A percentile compares a stretch with the other conserved stretches of the same genome.
Evolutionary conservation across 2,888 invertebrate genomes (phyloP).

Genomic region (Cheilosia soror): DNA sequence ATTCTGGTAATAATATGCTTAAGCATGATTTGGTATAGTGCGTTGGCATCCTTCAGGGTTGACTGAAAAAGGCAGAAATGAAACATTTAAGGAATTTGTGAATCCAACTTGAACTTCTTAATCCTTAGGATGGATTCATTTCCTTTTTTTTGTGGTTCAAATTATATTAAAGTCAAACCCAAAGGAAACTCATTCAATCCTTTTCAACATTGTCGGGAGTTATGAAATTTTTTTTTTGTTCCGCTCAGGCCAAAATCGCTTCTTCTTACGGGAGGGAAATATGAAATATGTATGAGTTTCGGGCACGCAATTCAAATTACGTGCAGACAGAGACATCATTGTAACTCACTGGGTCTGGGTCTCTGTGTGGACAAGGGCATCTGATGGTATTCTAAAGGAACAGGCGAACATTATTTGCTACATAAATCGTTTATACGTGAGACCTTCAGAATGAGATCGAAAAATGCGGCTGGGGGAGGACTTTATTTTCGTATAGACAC

Average conservation of each 20-base stretch:
- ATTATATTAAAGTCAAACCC: slow-evolving; percentile 21
- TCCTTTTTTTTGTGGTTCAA: background rate
- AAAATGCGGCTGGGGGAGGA: background rate
- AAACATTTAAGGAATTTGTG: slow-evolving; percentile 72
- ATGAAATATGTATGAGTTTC: slow-evolving; percentile 44
- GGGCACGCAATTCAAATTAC: slow-evolving; percentile 43
- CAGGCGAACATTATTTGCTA: slow-evolving; percentile 23
- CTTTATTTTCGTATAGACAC: slow-evolving; percentile 12
- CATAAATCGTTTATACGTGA: slow-evolving; percentile 58
- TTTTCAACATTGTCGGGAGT: slow-evolving; percentile 9
- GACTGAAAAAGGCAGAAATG: slow-evolving; percentile 41
- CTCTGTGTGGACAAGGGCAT: slow-evolving; percentile 5
- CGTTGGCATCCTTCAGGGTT: slow-evolving; percentile 32
- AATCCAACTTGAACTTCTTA: slow-evolving; percentile 31
- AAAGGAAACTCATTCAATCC: slow-evolving; percentile 38
- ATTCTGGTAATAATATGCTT: slow-evolving; percentile 51
- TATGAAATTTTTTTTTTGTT: slow-evolving; percentile 24
- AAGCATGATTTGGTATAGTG: slow-evolving; percentile 43
- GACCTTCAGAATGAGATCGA: slow-evolving; percentile 3
- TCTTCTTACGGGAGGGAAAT: slow-evolving; percentile 7
- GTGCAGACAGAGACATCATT: slow-evolving; percentile 43
- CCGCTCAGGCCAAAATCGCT: background rate
- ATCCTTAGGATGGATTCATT: slow-evolving; percentile 14
- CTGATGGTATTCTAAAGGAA: slow-evolving; percentile 3
- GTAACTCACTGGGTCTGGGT: slow-evolving; percentile 42